Base-by-base conservation (phyloP, 2,888 invertebrate species). In the Dysmachus trigonus region DNA sequence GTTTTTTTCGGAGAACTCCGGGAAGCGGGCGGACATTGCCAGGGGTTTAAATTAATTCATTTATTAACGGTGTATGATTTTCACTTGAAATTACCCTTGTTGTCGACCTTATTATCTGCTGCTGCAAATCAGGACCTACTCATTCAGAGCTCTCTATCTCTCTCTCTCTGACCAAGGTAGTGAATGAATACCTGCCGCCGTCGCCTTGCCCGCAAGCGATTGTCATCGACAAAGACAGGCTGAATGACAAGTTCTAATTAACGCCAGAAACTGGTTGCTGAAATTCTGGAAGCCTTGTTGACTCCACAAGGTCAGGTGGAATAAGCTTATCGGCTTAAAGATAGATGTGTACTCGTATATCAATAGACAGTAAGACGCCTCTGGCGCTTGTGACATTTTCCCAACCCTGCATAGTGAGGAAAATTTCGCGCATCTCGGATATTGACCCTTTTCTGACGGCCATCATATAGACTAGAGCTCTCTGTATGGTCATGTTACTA, bases 231-330 rank as follows among this genome's bases (percentile, higher is more conserved):
- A 79, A 31, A 51, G 30, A 51, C 79, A 22, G 33, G 27, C n/a
- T 51, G 79, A 51, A 27, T 51, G 51, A 79, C 51, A 82, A 82
- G 27, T 62, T 82, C 82, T 82, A 62, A 82, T 82, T 82, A 82
- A 82, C 53, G 38, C 33, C 82, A 82, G 71, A 82, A 82, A 62
- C 22, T 62, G 62, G 62, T 18, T 62, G 30, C 27, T 51, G 79
- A 51, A 51, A 79, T 5, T 47, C 51, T 18, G 31, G 35, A 79
- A 47, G 30, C 51, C 27, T 79, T 51, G 47, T 30, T 51, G 51
- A 51, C 35, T 51, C 51, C 3, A 62, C 2, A 22, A 7, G 47
- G 6, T 5, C n/a, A n/a, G 10, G 22, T 62, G 10, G 62, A 2
- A 62, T 62, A 7, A 10, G 22, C 13, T 62, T 8, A 62, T 15